These are phyloP conservation scores for Penaeus monodon DNA, from an alignment of 2,888 invertebrate genomes.

Conservation along the genomic window DNA sequence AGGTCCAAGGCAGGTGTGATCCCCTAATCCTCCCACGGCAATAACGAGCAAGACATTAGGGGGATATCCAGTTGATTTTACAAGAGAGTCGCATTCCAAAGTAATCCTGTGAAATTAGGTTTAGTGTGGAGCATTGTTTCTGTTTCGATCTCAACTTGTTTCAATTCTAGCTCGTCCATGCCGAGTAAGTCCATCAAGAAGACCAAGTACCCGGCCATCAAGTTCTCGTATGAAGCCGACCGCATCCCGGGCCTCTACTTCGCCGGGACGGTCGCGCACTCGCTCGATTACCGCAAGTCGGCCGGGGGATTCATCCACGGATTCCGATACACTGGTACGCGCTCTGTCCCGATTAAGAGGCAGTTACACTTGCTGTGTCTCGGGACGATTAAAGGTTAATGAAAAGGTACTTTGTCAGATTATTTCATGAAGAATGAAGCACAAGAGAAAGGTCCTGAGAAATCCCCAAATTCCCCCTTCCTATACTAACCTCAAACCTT, in stretches of 20 bases:
- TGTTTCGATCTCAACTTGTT: neutral
- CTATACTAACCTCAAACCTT: neutral
- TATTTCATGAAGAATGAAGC: too few relatives aligned
- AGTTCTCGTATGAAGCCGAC: slow-evolving; percentile 69
- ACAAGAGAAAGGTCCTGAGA: too few relatives aligned
- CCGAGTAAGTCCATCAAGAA: neutral
- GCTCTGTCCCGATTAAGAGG: neutral
- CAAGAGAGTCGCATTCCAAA: too few relatives aligned
- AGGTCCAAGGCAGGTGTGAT: too few relatives aligned
- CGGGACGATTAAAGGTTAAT: neutral
- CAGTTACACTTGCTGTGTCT: neutral
- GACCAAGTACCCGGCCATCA: slow-evolving; percentile 70
- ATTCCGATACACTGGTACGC: slow-evolving; percentile 71
- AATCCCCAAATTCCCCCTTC: neutral
- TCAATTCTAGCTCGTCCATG: slow-evolving; percentile 8
- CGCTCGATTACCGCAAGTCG: slow-evolving; percentile 71
- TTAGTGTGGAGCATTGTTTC: too few relatives aligned
- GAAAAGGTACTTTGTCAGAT: neutral
- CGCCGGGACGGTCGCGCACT: slow-evolving; percentile 70
- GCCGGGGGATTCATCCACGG: slow-evolving; percentile 73
- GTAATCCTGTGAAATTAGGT: too few relatives aligned
- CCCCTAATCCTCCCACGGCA: too few relatives aligned
- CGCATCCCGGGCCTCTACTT: slow-evolving; percentile 69
- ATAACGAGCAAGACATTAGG: too few relatives aligned
- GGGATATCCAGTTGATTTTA: too few relatives aligned